Evolutionary conservation across 2,888 invertebrate species (phyloP).

Genomic region (Vanessa cardui): DNA sequence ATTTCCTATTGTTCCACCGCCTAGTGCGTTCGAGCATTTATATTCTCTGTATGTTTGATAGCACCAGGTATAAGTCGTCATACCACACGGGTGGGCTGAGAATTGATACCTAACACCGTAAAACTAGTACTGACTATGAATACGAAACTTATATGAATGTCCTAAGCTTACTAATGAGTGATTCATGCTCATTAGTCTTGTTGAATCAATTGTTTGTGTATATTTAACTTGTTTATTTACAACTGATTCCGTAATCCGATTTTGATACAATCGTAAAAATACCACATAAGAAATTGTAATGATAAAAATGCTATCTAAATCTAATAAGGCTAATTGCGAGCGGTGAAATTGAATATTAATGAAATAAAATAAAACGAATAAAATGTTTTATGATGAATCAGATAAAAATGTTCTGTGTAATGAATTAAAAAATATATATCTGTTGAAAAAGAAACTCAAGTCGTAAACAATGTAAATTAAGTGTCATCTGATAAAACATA

Average conservation of each 20-base stretch:
- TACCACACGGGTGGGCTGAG: conserved; percentile 62
- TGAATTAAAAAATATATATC: conserved; percentile 23
- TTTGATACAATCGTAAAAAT: background rate
- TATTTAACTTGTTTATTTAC: background rate
- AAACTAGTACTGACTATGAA: conserved; percentile 59
- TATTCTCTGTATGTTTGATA: conserved; percentile 63
- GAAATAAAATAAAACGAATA: conserved; percentile 6
- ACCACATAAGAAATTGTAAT: background rate
- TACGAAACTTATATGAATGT: conserved; percentile 52
- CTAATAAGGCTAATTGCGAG: conserved; percentile 2
- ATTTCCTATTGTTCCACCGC: conserved; percentile 55
- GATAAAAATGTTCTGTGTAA: conserved; percentile 19
- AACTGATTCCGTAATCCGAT: background rate
- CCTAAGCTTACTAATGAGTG: conserved; percentile 38
- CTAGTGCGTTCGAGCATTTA: conserved; percentile 54
- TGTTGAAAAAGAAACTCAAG: conserved; percentile 26
- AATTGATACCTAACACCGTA: conserved; percentile 54
- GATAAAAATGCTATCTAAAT: conserved; percentile 1
- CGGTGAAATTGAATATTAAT: background rate
- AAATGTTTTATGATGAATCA: conserved; percentile 20
- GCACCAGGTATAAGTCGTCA: conserved; percentile 55
- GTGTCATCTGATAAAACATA: conserved; percentile 39
- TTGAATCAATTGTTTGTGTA: conserved; percentile 1
- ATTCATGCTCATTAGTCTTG: conserved; percentile 12
- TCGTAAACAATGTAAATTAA: conserved; percentile 33